Percentiles rank a stretch among this genome's conserved stretches.
Conservation (phyloP, 2,113 vertebrate species). For the Thalassoma bifasciatum region DNA sequence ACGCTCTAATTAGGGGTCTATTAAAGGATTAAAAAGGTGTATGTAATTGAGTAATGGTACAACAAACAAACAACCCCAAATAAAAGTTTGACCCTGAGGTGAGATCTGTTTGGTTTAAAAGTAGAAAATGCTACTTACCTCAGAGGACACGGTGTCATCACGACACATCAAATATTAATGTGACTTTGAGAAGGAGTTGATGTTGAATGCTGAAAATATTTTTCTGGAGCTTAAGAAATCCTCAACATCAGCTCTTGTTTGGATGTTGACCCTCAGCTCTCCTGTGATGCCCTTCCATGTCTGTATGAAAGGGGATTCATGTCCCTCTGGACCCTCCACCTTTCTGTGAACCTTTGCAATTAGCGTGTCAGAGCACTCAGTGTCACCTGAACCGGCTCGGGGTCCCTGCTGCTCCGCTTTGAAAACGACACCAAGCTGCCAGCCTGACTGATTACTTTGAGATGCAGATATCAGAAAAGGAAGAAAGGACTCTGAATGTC, state of each 20-base stretch:
- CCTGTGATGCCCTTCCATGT: conserved; percentile 27
- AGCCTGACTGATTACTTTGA: background rate
- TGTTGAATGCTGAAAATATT: conserved; percentile 45
- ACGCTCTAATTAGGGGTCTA: background rate
- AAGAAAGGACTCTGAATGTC: background rate
- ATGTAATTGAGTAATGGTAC: background rate
- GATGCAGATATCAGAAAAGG: background rate
- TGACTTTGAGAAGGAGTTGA: conserved; percentile 52
- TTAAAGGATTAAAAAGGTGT: background rate
- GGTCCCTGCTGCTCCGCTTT: conserved; percentile 26
- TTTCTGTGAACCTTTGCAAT: conserved; percentile 56
- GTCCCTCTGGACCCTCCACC: conserved; percentile 36
- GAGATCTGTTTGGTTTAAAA: conserved; percentile 31
- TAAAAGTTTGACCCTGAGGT: conserved; percentile 17
- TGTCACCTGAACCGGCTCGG: conserved; percentile 45
- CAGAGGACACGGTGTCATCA: conserved; percentile 40
- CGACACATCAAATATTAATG: conserved; percentile 62
- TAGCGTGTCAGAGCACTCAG: conserved; percentile 36
- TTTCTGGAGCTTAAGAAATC: conserved; percentile 41
- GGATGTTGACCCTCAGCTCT: conserved; percentile 26
- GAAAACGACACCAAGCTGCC: conserved; percentile 36
- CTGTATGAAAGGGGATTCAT: conserved; percentile 33
- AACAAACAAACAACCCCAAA: background rate
- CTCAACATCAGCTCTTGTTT: conserved; percentile 21
- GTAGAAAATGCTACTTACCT: conserved; percentile 44